These are phyloP conservation scores for Pseudopipra pipra DNA, from an alignment of 2,113 vertebrate genomes.

Conservation along the genomic window DNA sequence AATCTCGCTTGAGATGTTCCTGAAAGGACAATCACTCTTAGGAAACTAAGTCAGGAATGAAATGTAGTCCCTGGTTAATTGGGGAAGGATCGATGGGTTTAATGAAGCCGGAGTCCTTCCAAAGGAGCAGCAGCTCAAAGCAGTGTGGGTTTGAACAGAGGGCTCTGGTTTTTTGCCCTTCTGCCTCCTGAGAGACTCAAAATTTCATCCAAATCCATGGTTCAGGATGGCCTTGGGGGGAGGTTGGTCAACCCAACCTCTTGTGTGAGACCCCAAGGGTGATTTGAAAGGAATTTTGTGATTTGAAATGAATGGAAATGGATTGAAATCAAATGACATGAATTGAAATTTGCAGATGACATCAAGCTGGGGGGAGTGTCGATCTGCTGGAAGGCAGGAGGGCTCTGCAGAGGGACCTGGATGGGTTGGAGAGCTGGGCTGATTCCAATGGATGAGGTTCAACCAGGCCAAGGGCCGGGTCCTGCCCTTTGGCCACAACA, in stretches of 20 bases:
- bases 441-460: too few relatives aligned
- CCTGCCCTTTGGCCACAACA: too few relatives aligned
- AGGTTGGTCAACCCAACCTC: background rate
- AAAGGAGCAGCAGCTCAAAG: slow-evolving; percentile 2
- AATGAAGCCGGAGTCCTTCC: slow-evolving; percentile 37
- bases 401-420: too few relatives aligned
- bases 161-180: background rate
- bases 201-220: background rate
- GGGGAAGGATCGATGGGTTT: slow-evolving; percentile 62
- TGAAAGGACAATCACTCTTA: slow-evolving; percentile 68
- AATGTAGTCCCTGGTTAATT: slow-evolving; percentile 67
- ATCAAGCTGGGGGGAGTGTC: too few relatives aligned
- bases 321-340: rapidly evolving
- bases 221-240: background rate
- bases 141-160: background rate
- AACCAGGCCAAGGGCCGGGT: too few relatives aligned
- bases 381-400: too few relatives aligned
- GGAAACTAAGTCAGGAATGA: slow-evolving; percentile 69
- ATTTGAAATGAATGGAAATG: background rate
- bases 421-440: too few relatives aligned
- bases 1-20: slow-evolving; percentile 67
- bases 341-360: background rate
- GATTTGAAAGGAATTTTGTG: background rate
- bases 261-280: rapidly evolving
- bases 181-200: background rate